Conservation (phyloP, 2,888 invertebrate genomes). For the Bellardia bayeri region DNA sequence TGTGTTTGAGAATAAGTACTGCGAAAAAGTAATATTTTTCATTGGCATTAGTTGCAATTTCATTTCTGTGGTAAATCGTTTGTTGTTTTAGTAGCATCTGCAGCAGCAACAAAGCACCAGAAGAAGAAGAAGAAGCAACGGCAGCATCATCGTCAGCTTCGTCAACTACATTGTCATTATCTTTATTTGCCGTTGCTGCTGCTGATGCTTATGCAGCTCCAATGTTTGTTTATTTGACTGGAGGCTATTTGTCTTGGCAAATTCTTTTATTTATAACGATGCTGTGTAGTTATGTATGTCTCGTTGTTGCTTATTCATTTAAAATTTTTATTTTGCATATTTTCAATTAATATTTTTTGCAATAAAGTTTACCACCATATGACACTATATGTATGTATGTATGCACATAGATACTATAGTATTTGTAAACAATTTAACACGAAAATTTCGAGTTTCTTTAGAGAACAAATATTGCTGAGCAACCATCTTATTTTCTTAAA, state of each 20-base stretch:
- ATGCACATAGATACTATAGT: not conserved
- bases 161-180: constrained; percentile 59
- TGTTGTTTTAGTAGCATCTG: constrained; percentile 48
- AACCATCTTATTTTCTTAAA: not conserved
- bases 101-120: constrained; percentile 37
- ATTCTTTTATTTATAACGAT: constrained; percentile 17
- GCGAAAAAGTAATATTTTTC: not conserved
- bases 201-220: constrained; percentile 20
- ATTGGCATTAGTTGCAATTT: constrained; percentile 46
- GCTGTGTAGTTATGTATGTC: not conserved
- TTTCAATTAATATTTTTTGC: constrained; percentile 35
- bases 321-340: constrained; percentile 10
- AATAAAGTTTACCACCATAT: not conserved
- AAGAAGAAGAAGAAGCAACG: constrained; percentile 22
- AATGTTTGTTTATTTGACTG: constrained; percentile 59
- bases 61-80: constrained; percentile 25
- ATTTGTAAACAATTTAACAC: no score
- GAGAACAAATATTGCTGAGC: no score
- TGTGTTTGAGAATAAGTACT: not conserved
- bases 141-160: constrained; percentile 37
- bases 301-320: constrained; percentile 22
- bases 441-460: no score
- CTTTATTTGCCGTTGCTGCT: constrained; percentile 35
- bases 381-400: not conserved
- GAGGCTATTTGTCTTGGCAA: constrained; percentile 64